Evolutionary conservation across 1,140 invertebrate genomes (phyloP).

Genomic region (Cydia strobilella): DNA sequence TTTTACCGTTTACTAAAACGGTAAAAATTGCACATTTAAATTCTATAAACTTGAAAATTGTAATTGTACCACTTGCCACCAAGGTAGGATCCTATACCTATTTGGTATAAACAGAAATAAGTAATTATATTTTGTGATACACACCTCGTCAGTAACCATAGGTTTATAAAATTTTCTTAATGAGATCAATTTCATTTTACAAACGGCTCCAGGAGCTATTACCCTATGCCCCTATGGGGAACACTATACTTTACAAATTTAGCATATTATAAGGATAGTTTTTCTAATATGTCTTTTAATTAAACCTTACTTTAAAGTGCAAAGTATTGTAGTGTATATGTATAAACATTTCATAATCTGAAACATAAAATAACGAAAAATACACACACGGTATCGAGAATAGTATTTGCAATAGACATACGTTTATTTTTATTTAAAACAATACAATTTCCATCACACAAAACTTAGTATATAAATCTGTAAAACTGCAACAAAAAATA

Average conservation of each 20-base stretch:
- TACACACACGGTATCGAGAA: slow-evolving; percentile 31
- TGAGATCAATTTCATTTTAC: slow-evolving; percentile 50
- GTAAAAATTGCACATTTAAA: not conserved
- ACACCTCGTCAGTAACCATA: not conserved
- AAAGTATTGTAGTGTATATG: slow-evolving; percentile 29
- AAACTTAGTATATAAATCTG: slow-evolving; percentile 19
- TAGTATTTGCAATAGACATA: slow-evolving; percentile 4
- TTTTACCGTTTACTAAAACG: no score
- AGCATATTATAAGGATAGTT: slow-evolving; percentile 26
- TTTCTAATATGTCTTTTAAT: slow-evolving; percentile 43
- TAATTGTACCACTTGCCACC: not conserved
- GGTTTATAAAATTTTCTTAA: slow-evolving; percentile 42
- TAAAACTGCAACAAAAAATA: slow-evolving; percentile 29
- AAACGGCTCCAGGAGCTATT: slow-evolving; percentile 53
- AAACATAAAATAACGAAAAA: slow-evolving; percentile 39
- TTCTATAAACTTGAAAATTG: not conserved
- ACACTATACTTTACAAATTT: slow-evolving; percentile 45
- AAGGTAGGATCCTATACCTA: not conserved
- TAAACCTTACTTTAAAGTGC: slow-evolving; percentile 17
- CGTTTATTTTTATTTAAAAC: slow-evolving; percentile 40
- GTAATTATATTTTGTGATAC: slow-evolving; percentile 32
- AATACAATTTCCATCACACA: slow-evolving; percentile 39
- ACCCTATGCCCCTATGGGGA: slow-evolving; percentile 38
- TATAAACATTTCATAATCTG: slow-evolving; percentile 33
- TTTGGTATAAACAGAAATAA: slow-evolving; percentile 38